Evolutionary conservation across 1,140 invertebrate species (phyloP), one percentile per base, ranked within the genome.

Genomic region (Bacillus rossius): DNA sequence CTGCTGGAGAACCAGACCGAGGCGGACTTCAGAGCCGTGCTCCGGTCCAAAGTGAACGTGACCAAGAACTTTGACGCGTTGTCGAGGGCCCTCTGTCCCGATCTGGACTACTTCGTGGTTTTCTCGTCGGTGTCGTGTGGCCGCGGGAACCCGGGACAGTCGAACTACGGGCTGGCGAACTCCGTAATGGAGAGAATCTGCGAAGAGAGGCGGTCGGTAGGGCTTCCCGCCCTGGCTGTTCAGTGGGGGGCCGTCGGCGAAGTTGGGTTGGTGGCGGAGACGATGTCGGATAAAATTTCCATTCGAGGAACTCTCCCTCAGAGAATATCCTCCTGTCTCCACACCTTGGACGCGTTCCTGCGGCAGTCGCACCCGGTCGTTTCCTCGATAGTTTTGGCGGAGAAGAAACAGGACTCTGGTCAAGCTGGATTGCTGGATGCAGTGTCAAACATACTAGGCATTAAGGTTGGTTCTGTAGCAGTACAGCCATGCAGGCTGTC

Each of bases 111-210:
- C 64, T 88, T 88, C 64, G 83, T 87, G 3, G 83, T 91, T 19
- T 96, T 95, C 73, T 95, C 92, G 1, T 93, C 89, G 45, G 88
- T 95, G 3, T 88, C 86, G 26, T 93, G 91, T 72, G 92, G 92
- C 5, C 80, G 90, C 47, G 93, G 93, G 58, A 95, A 96, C 73
- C 83, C 85, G 41, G 92, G 92, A 2, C 92, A 95, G 73, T 84
- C 87, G 0, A 96, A 94, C 73, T 96, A 96, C 71, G 93, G 85
- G 37, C 81, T 85, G 75, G 80, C 84, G 7, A 88, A 88, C 71
- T 86, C 84, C 0, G 74, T 85, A 10, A 87, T 88, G 85, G 86
- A 88, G 71, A 77, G 83, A 57, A 81, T 88, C 50, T 85, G 86
- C 63, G 85, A 87, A 65, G 63, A 72, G 61, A 74, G 85, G 25